These are phyloP conservation scores for Drosophila pandora DNA, from an alignment of 1,140 invertebrate genomes.

Conservation along the genomic window DNA sequence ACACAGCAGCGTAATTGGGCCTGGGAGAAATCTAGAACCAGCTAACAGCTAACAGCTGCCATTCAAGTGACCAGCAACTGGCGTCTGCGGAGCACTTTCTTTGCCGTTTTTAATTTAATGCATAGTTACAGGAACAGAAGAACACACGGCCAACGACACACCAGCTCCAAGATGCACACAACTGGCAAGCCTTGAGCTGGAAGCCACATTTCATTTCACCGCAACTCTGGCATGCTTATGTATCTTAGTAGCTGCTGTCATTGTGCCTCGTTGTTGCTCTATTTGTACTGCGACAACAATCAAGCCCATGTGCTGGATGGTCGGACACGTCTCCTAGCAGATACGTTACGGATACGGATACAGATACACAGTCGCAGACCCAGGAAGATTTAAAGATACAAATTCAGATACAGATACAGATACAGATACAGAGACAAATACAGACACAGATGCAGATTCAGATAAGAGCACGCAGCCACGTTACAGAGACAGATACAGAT, in stretches of 20 bases:
- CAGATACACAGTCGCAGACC: constrained; percentile 11
- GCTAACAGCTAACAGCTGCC: constrained; percentile 32
- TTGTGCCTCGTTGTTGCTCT: constrained; percentile 36
- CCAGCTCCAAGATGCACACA: constrained; percentile 20
- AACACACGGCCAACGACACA: constrained; percentile 22
- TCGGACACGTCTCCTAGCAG: constrained; percentile 52
- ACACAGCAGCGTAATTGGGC: constrained; percentile 56
- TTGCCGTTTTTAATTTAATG: constrained; percentile 74
- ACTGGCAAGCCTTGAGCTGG: constrained; percentile 19
- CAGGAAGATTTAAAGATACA: constrained; percentile 1
- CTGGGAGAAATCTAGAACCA: constrained; percentile 74
- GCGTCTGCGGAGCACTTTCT: constrained; percentile 66
- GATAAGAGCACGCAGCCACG: neutral
- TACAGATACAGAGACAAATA: constrained; percentile 42
- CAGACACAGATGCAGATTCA: neutral
- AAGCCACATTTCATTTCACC: constrained; percentile 69
- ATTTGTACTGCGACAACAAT: constrained; percentile 70
- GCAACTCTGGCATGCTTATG: constrained; percentile 47
- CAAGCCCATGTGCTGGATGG: constrained; percentile 59
- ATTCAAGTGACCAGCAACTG: constrained; percentile 34
- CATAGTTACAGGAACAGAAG: constrained; percentile 71
- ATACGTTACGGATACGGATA: constrained; percentile 21
- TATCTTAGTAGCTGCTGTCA: constrained; percentile 29
- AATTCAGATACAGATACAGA: neutral
- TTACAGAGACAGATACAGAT: constrained; percentile 16